These are phyloP conservation scores for Aporophyla lueneburgensis DNA, from an alignment of 2,888 invertebrate genomes.

Conservation along the genomic window DNA sequence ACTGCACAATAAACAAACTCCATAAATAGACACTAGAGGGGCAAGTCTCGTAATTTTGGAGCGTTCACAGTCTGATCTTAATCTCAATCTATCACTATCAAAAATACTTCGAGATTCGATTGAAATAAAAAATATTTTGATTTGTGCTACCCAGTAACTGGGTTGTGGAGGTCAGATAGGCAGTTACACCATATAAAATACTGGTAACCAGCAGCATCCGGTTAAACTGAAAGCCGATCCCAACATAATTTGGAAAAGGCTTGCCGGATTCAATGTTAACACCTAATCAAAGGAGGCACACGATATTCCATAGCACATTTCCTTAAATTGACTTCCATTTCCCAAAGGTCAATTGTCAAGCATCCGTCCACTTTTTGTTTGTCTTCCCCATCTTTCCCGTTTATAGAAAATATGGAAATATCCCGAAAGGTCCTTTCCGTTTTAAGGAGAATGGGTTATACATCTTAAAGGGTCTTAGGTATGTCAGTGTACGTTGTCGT, in stretches of 20 bases:
- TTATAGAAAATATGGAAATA: constrained; percentile 57
- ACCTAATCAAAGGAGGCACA: constrained; percentile 17
- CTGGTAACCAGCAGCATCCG: too few relatives aligned
- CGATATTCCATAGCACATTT: constrained; percentile 4
- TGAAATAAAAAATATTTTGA: too few relatives aligned
- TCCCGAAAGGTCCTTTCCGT: constrained; percentile 43
- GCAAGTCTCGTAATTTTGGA: too few relatives aligned
- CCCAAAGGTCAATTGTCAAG: constrained; percentile 16
- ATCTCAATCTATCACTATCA: too few relatives aligned
- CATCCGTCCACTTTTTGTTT: constrained; percentile 51
- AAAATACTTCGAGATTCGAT: too few relatives aligned
- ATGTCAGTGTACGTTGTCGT: constrained; percentile 64
- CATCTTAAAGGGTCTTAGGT: constrained; percentile 48
- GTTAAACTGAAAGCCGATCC: background rate
- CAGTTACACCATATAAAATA: background rate
- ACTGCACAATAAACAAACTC: background rate
- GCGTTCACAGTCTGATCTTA: too few relatives aligned
- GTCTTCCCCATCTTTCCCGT: constrained; percentile 25
- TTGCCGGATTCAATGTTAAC: background rate
- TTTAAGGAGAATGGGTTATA: constrained; percentile 47
- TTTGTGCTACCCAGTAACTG: too few relatives aligned
- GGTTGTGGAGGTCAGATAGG: too few relatives aligned
- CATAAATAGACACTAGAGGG: background rate
- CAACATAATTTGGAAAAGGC: background rate
- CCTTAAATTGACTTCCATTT: constrained; percentile 40